Evolutionary conservation across 1,140 invertebrate genomes (phyloP).

Genomic region (Metopolophium dirhodum): DNA sequence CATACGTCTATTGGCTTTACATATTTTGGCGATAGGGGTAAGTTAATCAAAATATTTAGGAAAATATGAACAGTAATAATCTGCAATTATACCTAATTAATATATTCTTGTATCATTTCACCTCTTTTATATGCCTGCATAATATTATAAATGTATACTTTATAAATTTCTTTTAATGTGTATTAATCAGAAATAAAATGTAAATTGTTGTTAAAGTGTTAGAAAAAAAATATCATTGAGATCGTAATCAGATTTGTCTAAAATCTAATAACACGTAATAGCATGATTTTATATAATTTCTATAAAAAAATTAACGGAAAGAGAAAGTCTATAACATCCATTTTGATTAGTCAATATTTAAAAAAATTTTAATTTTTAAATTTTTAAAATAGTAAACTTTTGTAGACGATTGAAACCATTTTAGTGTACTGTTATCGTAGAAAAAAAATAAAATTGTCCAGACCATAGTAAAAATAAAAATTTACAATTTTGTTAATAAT

Average conservation of each 20-base stretch:
- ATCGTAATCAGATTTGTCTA: no score
- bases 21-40: constrained; percentile 89
- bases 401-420: neutral
- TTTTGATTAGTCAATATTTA: no score
- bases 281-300: neutral
- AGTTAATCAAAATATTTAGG: constrained; percentile 60
- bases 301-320: neutral
- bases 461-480: neutral
- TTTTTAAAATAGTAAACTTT: neutral
- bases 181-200: no score
- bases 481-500: neutral
- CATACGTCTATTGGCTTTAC: constrained; percentile 88
- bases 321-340: neutral
- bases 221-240: no score
- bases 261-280: neutral
- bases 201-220: neutral
- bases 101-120: neutral
- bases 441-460: no score
- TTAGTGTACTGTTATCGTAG: no score
- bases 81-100: neutral
- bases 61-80: neutral
- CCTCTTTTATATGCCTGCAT: neutral
- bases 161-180: neutral
- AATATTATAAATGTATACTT: neutral
- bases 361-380: no score